These are phyloP conservation scores for Schrankia costaestrigalis DNA, from an alignment of 2,888 invertebrate species.

Conservation along the genomic window DNA sequence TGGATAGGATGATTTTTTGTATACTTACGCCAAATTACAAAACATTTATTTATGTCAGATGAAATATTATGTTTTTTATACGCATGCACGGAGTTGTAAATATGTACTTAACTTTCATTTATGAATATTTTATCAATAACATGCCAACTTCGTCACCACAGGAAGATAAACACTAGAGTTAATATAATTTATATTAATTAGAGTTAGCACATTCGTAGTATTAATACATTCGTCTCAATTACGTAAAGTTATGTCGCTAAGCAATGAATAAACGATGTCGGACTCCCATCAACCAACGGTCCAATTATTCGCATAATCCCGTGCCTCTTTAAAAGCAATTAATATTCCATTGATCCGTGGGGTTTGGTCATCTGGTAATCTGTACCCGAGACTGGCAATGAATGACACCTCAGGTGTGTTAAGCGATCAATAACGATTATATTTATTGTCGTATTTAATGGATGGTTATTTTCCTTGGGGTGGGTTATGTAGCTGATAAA, in stretches of 20 bases:
- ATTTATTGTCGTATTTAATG: not conserved
- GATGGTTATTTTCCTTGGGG: not conserved
- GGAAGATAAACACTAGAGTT: too few species aligned
- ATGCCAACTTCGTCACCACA: too few species aligned
- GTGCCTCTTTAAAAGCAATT: conserved; percentile 67
- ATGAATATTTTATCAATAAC: too few species aligned
- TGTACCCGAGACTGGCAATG: conserved; percentile 22
- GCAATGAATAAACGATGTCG: conserved; percentile 38
- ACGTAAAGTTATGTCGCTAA: conserved; percentile 23
- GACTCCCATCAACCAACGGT: conserved; percentile 43
- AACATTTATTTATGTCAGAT: conserved; percentile 26
- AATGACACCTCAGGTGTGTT: conserved; percentile 28
- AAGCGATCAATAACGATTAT: too few species aligned
- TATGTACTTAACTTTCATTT: not conserved
- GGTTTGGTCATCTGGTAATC: conserved; percentile 34
- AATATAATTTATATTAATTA: too few species aligned
- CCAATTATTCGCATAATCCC: conserved; percentile 69
- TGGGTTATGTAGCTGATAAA: too few species aligned
- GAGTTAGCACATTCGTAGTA: too few species aligned
- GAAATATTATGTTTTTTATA: conserved; percentile 4
- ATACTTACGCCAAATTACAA: conserved; percentile 25
- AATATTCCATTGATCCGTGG: conserved; percentile 61
- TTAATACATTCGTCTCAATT: conserved; percentile 20
- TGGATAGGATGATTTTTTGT: conserved; percentile 28
- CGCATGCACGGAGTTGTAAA: not conserved